phyloP scores from a whole-genome alignment of 92 coral and sea anemone genomes.

The Palythoa grandis region DNA sequence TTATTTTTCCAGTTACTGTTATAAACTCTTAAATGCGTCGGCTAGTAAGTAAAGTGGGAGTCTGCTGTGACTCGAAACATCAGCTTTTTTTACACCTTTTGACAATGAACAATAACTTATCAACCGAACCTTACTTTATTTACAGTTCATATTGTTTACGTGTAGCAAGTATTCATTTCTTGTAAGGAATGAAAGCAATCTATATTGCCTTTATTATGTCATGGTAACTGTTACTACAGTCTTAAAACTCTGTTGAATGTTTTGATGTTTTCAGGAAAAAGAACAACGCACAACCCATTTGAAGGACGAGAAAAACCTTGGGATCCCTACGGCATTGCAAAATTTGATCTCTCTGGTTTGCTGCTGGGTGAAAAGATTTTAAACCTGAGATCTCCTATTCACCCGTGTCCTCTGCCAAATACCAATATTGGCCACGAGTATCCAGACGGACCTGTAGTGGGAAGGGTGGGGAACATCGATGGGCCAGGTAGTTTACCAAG shows the following conservation, averaged over 20 bases:
- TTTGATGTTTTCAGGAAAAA: constrained; percentile 70
- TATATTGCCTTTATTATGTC: too few species aligned
- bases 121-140: too few species aligned
- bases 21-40: too few species aligned
- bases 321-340: constrained; percentile 96
- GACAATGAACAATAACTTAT: too few species aligned
- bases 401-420: constrained; percentile 87
- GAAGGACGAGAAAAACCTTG: constrained; percentile 82
- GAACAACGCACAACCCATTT: constrained; percentile 97
- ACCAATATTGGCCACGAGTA: constrained; percentile 84
- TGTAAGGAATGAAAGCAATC: too few species aligned
- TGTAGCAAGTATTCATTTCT: too few species aligned
- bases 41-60: too few species aligned
- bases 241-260: not conserved
- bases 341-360: constrained; percentile 88
- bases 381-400: constrained; percentile 82
- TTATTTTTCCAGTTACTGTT: too few species aligned
- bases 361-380: constrained; percentile 83
- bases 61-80: too few species aligned
- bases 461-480: constrained; percentile 89
- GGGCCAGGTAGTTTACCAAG: constrained; percentile 83
- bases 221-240: not conserved
- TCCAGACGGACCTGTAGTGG: constrained; percentile 85
- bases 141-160: too few species aligned
- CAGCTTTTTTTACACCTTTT: too few species aligned